phyloP scores from a whole-genome alignment of 2,113 vertebrate species.

The Mobula birostris region DNA sequence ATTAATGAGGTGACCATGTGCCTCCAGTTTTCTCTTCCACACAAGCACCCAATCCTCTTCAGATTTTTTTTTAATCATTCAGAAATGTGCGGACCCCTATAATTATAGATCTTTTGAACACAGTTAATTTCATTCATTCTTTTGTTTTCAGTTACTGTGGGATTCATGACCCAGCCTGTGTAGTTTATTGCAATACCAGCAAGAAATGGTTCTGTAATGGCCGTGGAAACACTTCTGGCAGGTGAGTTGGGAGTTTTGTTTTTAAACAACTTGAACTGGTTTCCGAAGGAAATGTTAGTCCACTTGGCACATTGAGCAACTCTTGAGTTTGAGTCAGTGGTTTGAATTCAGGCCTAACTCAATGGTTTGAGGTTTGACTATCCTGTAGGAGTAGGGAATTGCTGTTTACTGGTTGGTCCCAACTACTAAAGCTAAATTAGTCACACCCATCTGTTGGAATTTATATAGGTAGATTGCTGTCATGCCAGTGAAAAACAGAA shows the following conservation, averaged over 20 bases:
- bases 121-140: neutral
- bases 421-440: neutral
- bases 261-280: neutral
- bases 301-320: neutral
- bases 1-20: neutral
- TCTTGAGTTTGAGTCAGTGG: neutral
- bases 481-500: neutral
- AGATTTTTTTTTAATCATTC: too few relatives aligned
- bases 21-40: neutral
- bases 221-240: constrained; percentile 95
- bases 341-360: neutral
- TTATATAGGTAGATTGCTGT: neutral
- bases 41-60: too few relatives aligned
- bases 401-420: neutral
- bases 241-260: constrained; percentile 54
- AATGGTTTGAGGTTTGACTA: neutral
- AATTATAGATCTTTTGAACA: neutral
- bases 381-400: neutral
- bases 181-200: constrained; percentile 98
- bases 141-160: constrained; percentile 79
- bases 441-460: neutral
- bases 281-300: neutral
- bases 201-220: constrained; percentile 99
- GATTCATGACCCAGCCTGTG: constrained; percentile 94
- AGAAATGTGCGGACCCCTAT: too few relatives aligned